phyloP scores from a whole-genome alignment of 1,140 invertebrate genomes.

The Anadara kagoshimensis region DNA sequence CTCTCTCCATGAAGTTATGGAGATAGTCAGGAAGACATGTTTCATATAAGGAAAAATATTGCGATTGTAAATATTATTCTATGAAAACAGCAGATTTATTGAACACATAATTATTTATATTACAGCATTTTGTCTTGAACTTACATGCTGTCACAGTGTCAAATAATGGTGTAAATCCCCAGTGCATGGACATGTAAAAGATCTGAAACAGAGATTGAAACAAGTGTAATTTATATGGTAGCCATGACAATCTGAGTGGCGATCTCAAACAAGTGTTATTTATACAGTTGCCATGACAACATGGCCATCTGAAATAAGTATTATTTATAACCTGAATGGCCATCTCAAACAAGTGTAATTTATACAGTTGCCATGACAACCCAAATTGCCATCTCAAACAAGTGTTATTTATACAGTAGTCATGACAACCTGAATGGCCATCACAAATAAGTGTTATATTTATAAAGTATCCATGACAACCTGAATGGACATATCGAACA shows the following conservation, averaged over 20 bases:
- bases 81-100: background rate
- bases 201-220: slow-evolving; percentile 74
- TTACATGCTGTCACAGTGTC: slow-evolving; percentile 86
- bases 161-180: slow-evolving; percentile 90
- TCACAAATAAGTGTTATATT: slow-evolving; percentile 27
- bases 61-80: too few relatives aligned
- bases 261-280: too few relatives aligned
- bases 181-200: slow-evolving; percentile 90
- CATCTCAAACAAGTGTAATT: slow-evolving; percentile 25
- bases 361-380: background rate
- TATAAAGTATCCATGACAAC: background rate
- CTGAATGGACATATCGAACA: too few relatives aligned
- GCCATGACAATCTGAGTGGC: too few relatives aligned
- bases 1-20: too few relatives aligned
- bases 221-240: background rate
- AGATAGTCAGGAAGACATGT: too few relatives aligned
- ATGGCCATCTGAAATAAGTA: too few relatives aligned
- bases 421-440: too few relatives aligned
- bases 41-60: too few relatives aligned
- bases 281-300: too few relatives aligned
- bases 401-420: background rate
- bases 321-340: too few relatives aligned
- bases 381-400: too few relatives aligned
- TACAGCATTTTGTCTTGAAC: slow-evolving; percentile 52
- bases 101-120: background rate